phyloP scores from a whole-genome alignment of 2,797 vertebrate genomes.

The Tangara arthus region DNA sequence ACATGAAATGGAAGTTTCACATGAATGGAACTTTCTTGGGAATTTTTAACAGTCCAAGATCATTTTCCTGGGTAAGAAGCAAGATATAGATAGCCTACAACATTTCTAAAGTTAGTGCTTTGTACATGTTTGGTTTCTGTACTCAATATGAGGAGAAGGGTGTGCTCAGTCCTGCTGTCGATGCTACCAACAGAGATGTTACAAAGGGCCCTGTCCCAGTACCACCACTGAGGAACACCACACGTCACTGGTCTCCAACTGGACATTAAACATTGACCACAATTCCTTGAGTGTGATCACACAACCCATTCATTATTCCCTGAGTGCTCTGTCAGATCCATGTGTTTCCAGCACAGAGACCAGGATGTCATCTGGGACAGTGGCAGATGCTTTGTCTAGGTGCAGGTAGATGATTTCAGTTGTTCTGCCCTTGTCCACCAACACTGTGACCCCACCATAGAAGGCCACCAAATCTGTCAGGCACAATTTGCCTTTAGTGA shows the following conservation, averaged over 20 bases:
- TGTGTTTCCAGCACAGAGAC: neutral
- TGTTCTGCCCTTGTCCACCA: neutral
- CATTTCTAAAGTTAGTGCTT: neutral
- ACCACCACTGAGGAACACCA: neutral
- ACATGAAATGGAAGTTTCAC: neutral
- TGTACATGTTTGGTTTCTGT: neutral
- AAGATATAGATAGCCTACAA: neutral
- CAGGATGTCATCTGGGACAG: neutral
- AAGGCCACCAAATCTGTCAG: neutral
- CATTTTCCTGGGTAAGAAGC: neutral
- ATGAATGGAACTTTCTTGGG: neutral
- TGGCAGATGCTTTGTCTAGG: neutral
- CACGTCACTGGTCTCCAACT: rapidly evolving
- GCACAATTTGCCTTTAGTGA: neutral
- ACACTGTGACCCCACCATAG: neutral
- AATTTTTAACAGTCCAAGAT: neutral
- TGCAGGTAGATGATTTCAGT: neutral
- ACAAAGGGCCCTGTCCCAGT: neutral
- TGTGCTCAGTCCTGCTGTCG: rapidly evolving
- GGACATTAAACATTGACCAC: neutral
- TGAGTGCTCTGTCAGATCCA: neutral
- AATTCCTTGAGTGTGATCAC: neutral
- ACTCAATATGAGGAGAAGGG: neutral
- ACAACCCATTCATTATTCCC: neutral
- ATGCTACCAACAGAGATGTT: neutral